Evolutionary conservation across 2,888 invertebrate species (phyloP).

Genomic region (Rotaria magnacalcarata): DNA sequence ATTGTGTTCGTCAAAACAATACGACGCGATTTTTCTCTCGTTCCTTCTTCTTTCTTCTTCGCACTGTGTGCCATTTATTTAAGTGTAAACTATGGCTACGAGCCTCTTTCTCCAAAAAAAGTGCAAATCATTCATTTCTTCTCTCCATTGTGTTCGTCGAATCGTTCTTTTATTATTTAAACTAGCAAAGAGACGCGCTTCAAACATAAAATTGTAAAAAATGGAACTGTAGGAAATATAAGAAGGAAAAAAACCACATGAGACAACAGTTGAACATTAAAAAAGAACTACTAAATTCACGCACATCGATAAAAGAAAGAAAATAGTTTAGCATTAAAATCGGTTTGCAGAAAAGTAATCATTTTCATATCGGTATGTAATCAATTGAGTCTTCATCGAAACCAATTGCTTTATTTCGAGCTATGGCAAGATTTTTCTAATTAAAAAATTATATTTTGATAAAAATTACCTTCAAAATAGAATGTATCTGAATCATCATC

Average conservation of each 20-base stretch:
- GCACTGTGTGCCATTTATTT: no score
- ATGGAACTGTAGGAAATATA: neutral
- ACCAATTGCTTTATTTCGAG: constrained; percentile 21
- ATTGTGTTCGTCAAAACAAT: no score
- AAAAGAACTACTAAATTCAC: no score
- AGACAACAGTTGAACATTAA: neutral
- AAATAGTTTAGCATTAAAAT: neutral
- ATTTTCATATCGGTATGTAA: neutral
- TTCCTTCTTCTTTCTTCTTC: no score
- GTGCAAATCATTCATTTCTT: no score
- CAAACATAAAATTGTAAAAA: neutral
- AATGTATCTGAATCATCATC: constrained; percentile 81
- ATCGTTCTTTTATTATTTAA: no score
- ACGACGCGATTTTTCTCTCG: no score
- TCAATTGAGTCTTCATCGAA: neutral
- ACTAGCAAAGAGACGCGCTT: neutral
- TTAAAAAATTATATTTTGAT: neutral
- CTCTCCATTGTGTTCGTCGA: neutral
- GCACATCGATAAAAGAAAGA: neutral
- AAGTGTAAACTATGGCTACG: no score
- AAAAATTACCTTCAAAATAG: constrained; percentile 71
- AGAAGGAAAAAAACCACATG: neutral
- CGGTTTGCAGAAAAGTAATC: neutral
- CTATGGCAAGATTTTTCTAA: neutral
- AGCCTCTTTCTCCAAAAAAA: no score